These are phyloP conservation scores for Melipona quadrifasciata DNA, from an alignment of 1,140 invertebrate genomes.

Conservation along the genomic window DNA sequence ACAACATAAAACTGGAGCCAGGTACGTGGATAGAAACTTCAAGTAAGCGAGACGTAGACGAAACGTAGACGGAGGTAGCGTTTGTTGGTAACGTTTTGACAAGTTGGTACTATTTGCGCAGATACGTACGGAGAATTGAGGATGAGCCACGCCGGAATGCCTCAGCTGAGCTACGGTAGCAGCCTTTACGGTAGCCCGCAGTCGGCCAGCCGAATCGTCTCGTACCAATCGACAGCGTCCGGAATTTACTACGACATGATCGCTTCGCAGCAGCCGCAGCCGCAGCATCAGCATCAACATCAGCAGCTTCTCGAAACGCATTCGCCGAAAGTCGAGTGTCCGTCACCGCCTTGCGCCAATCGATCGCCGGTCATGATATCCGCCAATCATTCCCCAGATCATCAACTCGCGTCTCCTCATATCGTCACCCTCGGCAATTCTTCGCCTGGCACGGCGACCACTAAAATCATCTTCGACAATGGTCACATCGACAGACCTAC, in stretches of 20 bases:
- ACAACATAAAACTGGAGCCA: constrained; percentile 70
- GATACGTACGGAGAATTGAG: constrained; percentile 76
- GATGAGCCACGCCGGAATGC: constrained; percentile 63
- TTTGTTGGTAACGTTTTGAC: too few relatives aligned
- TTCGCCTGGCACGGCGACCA: constrained; percentile 59
- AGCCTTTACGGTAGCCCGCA: constrained; percentile 61
- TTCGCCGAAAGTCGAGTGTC: constrained; percentile 78
- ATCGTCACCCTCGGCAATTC: constrained; percentile 75
- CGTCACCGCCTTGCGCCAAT: constrained; percentile 71
- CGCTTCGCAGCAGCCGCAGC: constrained; percentile 67
- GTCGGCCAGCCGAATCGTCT: constrained; percentile 58
- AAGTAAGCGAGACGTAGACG: too few relatives aligned
- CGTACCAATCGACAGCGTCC: constrained; percentile 53
- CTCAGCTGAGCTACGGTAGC: constrained; percentile 62
- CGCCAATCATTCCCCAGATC: constrained; percentile 74
- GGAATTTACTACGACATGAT: constrained; percentile 73
- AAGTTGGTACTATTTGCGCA: too few relatives aligned
- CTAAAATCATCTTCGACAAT: constrained; percentile 70
- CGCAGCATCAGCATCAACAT: constrained; percentile 68
- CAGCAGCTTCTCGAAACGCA: constrained; percentile 71
- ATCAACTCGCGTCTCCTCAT: constrained; percentile 73
- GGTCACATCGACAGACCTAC: constrained; percentile 73
- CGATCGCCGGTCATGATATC: constrained; percentile 74
- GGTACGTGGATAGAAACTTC: constrained; percentile 51
- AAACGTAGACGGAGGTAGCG: too few relatives aligned